Percentiles rank a stretch among this genome's conserved stretches.
Conservation (phyloP, 2,797 vertebrate genomes). For the Sebastes vulpes region DNA sequence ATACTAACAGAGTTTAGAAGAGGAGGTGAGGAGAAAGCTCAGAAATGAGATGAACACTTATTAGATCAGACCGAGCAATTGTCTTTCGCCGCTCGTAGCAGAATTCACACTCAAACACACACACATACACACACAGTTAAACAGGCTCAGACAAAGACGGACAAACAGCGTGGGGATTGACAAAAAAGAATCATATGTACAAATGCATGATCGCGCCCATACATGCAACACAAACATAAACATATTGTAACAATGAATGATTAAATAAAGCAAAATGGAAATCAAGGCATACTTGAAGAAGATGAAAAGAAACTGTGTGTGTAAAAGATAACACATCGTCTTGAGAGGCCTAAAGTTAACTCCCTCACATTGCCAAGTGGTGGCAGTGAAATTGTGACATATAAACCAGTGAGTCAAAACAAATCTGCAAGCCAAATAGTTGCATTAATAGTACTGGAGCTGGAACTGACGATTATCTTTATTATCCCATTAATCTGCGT, state of each 20-base stretch:
- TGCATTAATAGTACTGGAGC: not conserved
- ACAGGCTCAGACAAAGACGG: constrained; percentile 19
- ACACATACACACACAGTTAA: constrained; percentile 3
- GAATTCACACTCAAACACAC: constrained; percentile 52
- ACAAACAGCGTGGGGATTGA: not conserved
- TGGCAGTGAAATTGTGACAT: not conserved
- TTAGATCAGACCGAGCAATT: constrained; percentile 86
- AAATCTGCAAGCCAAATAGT: not conserved
- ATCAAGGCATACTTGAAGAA: not conserved
- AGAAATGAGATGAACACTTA: constrained; percentile 88
- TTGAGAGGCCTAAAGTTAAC: not conserved
- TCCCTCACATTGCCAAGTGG: not conserved
- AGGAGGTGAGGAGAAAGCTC: constrained; percentile 83
- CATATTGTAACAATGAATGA: not conserved
- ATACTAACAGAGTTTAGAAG: constrained; percentile 87
- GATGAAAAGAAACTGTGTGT: not conserved
- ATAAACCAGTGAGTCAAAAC: not conserved
- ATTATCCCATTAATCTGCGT: not conserved
- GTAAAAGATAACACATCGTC: not conserved
- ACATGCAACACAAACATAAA: not conserved
- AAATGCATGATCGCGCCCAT: not conserved
- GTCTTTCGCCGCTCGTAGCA: constrained; percentile 61
- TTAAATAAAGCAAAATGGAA: not conserved
- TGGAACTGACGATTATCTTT: not conserved
- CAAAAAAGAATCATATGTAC: constrained; percentile 11